These are phyloP conservation scores for Casuarius casuarius DNA, from an alignment of 2,113 vertebrate genomes.

Conservation along the genomic window DNA sequence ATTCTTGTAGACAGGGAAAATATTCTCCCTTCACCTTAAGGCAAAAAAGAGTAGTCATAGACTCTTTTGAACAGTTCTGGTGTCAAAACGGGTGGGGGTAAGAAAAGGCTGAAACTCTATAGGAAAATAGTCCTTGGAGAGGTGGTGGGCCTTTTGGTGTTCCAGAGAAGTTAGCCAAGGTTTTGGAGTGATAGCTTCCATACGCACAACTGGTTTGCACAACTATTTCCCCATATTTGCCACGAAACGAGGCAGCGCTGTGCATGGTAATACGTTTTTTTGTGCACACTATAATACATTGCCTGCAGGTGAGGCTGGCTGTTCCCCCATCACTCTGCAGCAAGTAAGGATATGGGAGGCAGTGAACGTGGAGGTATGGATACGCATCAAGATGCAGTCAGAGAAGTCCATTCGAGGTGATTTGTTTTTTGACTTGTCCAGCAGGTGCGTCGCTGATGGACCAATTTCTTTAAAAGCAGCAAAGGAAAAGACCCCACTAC, in stretches of 20 bases:
- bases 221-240: not conserved
- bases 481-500: not conserved
- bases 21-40: not conserved
- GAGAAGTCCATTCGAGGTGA: not conserved
- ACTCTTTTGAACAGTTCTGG: not conserved
- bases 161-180: constrained; percentile 33
- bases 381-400: not conserved
- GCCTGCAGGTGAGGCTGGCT: not conserved
- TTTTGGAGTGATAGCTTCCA: constrained; percentile 45
- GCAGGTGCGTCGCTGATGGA: not conserved
- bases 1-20: not conserved
- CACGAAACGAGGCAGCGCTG: not conserved
- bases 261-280: not conserved
- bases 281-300: not conserved
- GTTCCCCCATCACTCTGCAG: rapidly evolving
- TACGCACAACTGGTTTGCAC: constrained; percentile 9
- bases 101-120: constrained; percentile 28
- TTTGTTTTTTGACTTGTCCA: not conserved
- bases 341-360: not conserved
- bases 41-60: not conserved
- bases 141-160: not conserved
- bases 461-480: not conserved
- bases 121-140: constrained; percentile 49
- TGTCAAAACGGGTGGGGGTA: constrained; percentile 7
- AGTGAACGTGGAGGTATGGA: rapidly evolving